Evolutionary conservation across 1,140 invertebrate species (phyloP).

Genomic region (Papilio helenus): DNA sequence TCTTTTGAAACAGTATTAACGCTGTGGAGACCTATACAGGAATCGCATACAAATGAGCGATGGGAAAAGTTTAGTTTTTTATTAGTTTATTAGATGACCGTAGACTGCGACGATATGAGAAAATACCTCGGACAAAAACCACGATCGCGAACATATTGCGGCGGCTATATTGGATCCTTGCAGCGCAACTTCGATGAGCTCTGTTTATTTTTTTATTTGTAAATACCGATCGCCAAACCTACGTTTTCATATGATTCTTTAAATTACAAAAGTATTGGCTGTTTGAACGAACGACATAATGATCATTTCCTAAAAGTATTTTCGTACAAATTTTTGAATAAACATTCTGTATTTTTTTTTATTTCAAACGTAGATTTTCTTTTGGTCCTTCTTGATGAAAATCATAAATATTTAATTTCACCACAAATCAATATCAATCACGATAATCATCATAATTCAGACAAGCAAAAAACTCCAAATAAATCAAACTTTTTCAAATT

Average conservation of each 20-base stretch:
- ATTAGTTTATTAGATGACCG: conserved; percentile 76
- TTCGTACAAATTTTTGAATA: too few relatives aligned
- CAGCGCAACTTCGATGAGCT: conserved; percentile 60
- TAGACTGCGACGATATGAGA: conserved; percentile 75
- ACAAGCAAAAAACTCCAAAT: too few relatives aligned
- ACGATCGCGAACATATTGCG: conserved; percentile 71
- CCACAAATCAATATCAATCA: too few relatives aligned
- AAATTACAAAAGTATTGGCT: too few relatives aligned
- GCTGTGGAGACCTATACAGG: conserved; percentile 60
- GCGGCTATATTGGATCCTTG: conserved; percentile 76
- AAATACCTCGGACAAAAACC: conserved; percentile 76
- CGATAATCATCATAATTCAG: too few relatives aligned
- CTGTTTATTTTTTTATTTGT: conserved; percentile 37
- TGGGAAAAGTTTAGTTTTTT: conserved; percentile 63
- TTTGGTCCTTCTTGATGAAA: too few relatives aligned
- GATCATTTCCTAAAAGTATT: too few relatives aligned
- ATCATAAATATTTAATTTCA: too few relatives aligned
- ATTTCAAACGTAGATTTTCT: too few relatives aligned
- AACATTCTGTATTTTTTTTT: too few relatives aligned
- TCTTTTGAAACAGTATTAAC: conserved; percentile 58
- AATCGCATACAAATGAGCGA: conserved; percentile 74
- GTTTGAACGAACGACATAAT: too few relatives aligned
- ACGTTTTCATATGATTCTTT: neutral
- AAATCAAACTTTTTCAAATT: too few relatives aligned
- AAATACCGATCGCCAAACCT: neutral